phyloP scores from a whole-genome alignment of 2,113 vertebrate species.

The Corythaixoides concolor region DNA sequence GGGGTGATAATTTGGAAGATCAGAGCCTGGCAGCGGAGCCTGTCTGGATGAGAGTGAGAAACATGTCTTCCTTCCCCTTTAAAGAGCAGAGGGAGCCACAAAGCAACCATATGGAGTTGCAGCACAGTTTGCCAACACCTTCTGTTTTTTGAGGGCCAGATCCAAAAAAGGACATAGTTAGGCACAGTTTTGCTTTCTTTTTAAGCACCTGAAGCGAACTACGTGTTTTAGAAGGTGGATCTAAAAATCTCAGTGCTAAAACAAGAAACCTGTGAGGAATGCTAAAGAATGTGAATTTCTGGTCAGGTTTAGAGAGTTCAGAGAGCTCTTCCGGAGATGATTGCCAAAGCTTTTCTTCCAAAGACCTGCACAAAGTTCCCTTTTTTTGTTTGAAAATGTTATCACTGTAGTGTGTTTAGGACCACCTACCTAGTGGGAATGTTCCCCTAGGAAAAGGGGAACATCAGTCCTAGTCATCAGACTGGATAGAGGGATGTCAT shows the following conservation, averaged over 20 bases:
- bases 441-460: neutral
- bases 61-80: neutral
- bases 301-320: neutral
- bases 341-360: neutral
- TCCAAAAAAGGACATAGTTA: conserved; percentile 1
- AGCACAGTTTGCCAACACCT: conserved; percentile 8
- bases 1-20: conserved; percentile 34
- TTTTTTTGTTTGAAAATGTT: neutral
- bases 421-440: neutral
- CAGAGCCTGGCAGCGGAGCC: conserved; percentile 14
- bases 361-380: neutral
- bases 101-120: conserved; percentile 12
- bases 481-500: neutral
- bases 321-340: neutral
- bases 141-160: conserved; percentile 38
- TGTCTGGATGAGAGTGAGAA: neutral
- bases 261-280: neutral
- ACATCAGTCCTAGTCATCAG: neutral
- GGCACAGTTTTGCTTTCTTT: neutral
- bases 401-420: neutral
- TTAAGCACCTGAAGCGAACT: neutral
- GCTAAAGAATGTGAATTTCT: neutral
- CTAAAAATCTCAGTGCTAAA: neutral
- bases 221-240: neutral
- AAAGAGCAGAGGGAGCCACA: conserved; percentile 30